These are phyloP conservation scores for Ganaspis brasiliensis DNA, from an alignment of 2,888 invertebrate genomes.

Conservation along the genomic window DNA sequence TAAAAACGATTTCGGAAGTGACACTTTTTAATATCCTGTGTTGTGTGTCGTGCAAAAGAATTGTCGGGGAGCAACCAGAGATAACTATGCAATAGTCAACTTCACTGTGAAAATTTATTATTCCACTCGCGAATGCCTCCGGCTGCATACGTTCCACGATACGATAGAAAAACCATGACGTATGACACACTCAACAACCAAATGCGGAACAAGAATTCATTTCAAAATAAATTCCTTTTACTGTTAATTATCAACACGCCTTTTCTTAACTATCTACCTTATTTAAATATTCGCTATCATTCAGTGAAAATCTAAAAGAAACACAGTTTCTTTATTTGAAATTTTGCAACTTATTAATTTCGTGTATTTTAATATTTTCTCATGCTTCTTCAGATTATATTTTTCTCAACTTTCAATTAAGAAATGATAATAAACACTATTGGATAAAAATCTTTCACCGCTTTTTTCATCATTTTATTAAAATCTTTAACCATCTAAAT, in stretches of 20 bases:
- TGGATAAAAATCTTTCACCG: no score
- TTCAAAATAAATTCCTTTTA: conserved; percentile 14
- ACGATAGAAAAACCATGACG: conserved; percentile 16
- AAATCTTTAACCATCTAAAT: no score
- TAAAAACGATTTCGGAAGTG: background rate
- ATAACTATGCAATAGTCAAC: conserved; percentile 21
- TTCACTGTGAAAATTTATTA: conserved; percentile 27
- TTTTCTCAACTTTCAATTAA: no score
- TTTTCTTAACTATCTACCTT: background rate
- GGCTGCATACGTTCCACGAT: conserved; percentile 24
- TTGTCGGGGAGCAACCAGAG: background rate
- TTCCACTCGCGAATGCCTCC: conserved; percentile 28
- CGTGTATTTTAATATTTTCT: no score
- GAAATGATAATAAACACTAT: no score
- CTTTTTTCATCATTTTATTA: no score
- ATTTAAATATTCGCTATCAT: background rate
- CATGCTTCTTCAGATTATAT: no score
- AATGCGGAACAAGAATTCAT: conserved; percentile 14
- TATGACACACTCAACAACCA: conserved; percentile 3
- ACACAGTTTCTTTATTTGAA: no score
- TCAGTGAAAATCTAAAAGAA: no score
- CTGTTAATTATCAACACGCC: background rate
- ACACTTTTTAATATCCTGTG: background rate
- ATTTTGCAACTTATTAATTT: no score
- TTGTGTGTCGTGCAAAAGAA: background rate